These are phyloP conservation scores for Drosophila prostipennis DNA, from an alignment of 2,888 invertebrate species.

Conservation along the genomic window DNA sequence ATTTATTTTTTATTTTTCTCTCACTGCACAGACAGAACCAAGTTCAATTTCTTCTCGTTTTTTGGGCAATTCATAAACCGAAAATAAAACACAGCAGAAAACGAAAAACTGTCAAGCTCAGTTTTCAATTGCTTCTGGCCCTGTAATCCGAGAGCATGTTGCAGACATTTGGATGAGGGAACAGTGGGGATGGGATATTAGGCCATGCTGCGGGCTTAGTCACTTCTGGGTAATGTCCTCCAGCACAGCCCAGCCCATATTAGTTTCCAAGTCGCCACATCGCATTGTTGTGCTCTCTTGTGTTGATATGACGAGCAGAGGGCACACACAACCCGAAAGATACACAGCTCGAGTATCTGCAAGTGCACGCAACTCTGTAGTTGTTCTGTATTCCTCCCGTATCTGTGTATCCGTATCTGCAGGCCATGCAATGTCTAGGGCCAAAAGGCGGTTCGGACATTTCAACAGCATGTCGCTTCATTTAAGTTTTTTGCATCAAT, in stretches of 20 bases:
- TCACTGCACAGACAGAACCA: constrained; percentile 46
- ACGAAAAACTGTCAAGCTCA: constrained; percentile 67
- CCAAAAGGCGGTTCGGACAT: constrained; percentile 70
- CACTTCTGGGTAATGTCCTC: constrained; percentile 63
- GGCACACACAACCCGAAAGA: constrained; percentile 55
- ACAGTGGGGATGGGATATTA: constrained; percentile 20
- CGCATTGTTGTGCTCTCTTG: constrained; percentile 53
- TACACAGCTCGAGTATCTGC: constrained; percentile 69
- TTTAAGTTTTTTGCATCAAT: constrained; percentile 80
- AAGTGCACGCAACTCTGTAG: constrained; percentile 65
- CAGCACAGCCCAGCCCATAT: constrained; percentile 65
- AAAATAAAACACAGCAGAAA: constrained; percentile 55
- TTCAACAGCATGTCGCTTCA: constrained; percentile 80
- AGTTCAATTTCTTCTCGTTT: constrained; percentile 52
- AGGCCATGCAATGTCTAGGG: constrained; percentile 41
- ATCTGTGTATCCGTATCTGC: constrained; percentile 43
- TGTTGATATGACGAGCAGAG: constrained; percentile 67
- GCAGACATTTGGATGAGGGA: constrained; percentile 28
- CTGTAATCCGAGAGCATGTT: constrained; percentile 68
- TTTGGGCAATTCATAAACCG: constrained; percentile 67
- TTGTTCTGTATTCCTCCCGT: constrained; percentile 42
- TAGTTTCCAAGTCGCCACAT: constrained; percentile 61
- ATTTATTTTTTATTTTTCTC: background rate
- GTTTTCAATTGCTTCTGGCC: constrained; percentile 73
- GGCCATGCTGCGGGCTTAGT: constrained; percentile 70